Percentiles rank a stretch among this genome's conserved stretches.
phyloP scores from a whole-genome alignment of 2,797 vertebrate species.

The Tenualosa ilisha region DNA sequence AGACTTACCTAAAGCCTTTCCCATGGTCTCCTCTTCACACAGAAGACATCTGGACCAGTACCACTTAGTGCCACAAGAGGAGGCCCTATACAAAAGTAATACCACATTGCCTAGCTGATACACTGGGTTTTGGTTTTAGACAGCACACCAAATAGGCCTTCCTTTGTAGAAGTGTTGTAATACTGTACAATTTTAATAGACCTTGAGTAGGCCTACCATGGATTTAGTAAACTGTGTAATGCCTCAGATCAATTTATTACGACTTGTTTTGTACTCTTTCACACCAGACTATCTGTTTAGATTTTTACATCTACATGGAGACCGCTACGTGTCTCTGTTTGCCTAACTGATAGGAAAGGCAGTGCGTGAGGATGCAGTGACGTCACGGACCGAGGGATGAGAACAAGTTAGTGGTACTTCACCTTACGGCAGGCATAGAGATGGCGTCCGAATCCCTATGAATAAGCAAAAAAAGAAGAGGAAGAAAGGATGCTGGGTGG shows the following conservation, averaged over 20 bases:
- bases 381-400: constrained; percentile 61
- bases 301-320: not conserved
- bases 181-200: not conserved
- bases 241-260: too few species aligned
- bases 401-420: constrained; percentile 45
- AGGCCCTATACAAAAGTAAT: not conserved
- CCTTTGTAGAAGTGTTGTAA: not conserved
- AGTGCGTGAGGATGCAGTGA: constrained; percentile 43
- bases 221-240: too few species aligned
- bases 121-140: not conserved
- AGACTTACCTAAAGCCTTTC: not conserved
- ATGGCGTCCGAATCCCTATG: constrained; percentile 77
- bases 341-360: not conserved
- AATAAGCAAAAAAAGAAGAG: constrained; percentile 79
- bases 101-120: not conserved
- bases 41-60: not conserved
- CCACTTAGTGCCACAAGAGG: not conserved
- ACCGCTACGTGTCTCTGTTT: not conserved
- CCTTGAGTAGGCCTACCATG: too few species aligned
- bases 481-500: constrained; percentile 52
- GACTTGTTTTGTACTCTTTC: too few species aligned
- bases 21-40: not conserved
- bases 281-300: too few species aligned
- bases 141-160: not conserved
- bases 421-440: constrained; percentile 65